Base-by-base conservation (phyloP, 2,797 vertebrate genomes). In the Chrosomus eos region DNA sequence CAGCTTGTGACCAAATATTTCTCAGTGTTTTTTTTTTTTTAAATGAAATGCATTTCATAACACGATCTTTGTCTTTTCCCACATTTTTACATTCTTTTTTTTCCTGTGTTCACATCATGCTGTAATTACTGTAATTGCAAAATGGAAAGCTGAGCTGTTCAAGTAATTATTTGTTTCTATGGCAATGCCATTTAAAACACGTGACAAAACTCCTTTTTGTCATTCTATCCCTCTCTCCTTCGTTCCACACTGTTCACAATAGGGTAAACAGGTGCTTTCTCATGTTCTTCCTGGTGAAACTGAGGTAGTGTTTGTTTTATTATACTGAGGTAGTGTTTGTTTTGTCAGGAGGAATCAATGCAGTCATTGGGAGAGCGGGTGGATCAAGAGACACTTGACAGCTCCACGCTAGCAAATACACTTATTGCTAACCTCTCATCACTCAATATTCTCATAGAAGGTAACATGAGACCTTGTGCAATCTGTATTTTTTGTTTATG, bases 361-460 rank as follows among this genome's bases (percentile, higher is more conserved):
- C 92, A 92, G 79, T 91, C 89, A 67, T 92, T 95, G 90, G 93
- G 95, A 62, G 89, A 84, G 5, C 71, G 87, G 48, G 76, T 97
- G 86, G 93, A 97, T 60, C 94, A 95, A 48, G 91, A 95, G 88
- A 96, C 96, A 3, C 89, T 82, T 55, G 91, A 94, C 85, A 97
- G 94, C 66, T 87, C 95, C n/a, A 92, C 68, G 11, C 91, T 92
- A n/a, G 97, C 97, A n/a, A 94, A 96, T 62, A 91, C 94, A 80
- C 96, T 99, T 88, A 92, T 88, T 82, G 92, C 94, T 78, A 95
- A 97, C 88, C 94, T 98, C 89, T 92, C 88, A 7, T 87, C 94
- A 11, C 95, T 98, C 88, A 96, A 95, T 82, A 88, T 92, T 21
- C 92, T 93, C 81, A 95, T 97, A 53, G 95, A 98, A 96, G 98